Percentiles rank a stretch among this genome's conserved stretches.
Evolutionary conservation across 2,113 vertebrate species (phyloP).

Genomic region (Python bivittatus): DNA sequence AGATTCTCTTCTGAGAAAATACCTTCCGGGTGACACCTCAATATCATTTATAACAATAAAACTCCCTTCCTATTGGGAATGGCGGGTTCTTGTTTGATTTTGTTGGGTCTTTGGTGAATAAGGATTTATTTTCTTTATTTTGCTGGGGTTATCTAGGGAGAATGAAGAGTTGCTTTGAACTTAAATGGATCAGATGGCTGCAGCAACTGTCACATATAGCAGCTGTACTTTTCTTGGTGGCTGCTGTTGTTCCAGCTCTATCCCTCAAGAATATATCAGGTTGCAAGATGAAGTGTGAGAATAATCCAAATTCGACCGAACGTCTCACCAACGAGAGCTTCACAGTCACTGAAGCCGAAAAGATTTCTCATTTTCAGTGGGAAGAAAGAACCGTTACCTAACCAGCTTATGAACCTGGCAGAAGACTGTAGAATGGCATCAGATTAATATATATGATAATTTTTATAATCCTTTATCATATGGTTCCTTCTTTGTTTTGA

Average conservation of each 20-base stretch:
- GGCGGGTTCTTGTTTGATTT: not conserved
- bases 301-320: constrained; percentile 34
- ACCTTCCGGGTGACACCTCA: not conserved
- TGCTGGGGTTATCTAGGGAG: constrained; percentile 17
- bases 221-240: constrained; percentile 15
- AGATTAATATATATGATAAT: constrained; percentile 65
- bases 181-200: constrained; percentile 40
- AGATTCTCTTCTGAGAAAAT: not conserved
- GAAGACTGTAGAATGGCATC: constrained; percentile 35
- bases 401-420: constrained; percentile 44
- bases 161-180: constrained; percentile 35
- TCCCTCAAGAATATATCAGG: constrained; percentile 40
- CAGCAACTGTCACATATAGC: constrained; percentile 25
- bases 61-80: not conserved
- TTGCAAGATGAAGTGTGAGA: constrained; percentile 33
- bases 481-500: constrained; percentile 23
- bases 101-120: constrained; percentile 5
- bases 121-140: not conserved
- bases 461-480: constrained; percentile 56
- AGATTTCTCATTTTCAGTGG: constrained; percentile 34
- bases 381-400: constrained; percentile 44
- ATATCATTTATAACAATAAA: not conserved
- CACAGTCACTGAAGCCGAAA: constrained; percentile 45
- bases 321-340: constrained; percentile 39
- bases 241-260: constrained; percentile 23